Conservation (phyloP, 2,113 vertebrate genomes). For the Oceanodroma tethys region DNA sequence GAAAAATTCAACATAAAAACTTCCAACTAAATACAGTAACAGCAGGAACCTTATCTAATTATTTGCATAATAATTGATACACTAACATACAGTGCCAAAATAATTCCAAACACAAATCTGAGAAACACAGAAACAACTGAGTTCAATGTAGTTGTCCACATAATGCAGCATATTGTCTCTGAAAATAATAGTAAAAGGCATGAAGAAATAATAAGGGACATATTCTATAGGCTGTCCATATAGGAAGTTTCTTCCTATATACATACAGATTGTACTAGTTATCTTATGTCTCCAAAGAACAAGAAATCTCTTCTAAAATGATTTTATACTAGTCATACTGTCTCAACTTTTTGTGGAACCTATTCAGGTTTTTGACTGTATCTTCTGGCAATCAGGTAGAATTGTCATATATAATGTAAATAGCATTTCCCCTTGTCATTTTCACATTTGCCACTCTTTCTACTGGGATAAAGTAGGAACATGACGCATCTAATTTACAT, state of each 20-base stretch:
- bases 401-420: not conserved
- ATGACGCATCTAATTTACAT: conserved; percentile 27
- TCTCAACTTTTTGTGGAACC: not conserved
- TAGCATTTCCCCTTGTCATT: not conserved
- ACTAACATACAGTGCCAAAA: not conserved
- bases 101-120: not conserved
- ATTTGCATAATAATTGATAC: not conserved
- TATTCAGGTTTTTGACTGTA: not conserved
- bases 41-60: not conserved
- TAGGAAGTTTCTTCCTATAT: not conserved
- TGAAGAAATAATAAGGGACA: not conserved
- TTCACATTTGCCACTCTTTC: not conserved
- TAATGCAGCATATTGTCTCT: not conserved
- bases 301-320: not conserved
- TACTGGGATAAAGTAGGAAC: not conserved
- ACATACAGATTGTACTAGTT: not conserved
- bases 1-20: not conserved
- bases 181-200: not conserved
- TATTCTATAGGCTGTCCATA: not conserved
- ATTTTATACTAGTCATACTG: not conserved
- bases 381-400: not conserved
- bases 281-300: not conserved
- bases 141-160: not conserved
- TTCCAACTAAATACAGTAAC: not conserved
- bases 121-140: not conserved